Evolutionary conservation across 2,888 invertebrate species (phyloP).

Genomic region (Hipparchia semele): DNA sequence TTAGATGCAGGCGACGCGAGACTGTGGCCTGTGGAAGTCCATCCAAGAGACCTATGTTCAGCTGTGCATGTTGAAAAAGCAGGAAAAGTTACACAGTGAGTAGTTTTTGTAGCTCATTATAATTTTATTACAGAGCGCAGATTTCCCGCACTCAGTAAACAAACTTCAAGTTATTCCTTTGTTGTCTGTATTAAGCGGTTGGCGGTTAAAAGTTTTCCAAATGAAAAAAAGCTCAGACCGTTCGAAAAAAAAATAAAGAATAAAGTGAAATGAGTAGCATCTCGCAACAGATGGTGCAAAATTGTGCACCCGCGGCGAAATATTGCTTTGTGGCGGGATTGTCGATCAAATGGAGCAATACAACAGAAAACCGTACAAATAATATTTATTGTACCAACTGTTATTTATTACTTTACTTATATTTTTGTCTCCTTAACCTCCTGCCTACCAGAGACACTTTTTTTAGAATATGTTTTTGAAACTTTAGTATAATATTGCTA

Average conservation of each 20-base stretch:
- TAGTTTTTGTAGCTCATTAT: too few relatives aligned
- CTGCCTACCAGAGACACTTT: too few relatives aligned
- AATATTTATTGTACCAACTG: neutral
- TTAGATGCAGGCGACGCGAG: too few relatives aligned
- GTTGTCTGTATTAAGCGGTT: neutral
- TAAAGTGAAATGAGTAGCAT: neutral
- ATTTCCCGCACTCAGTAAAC: neutral
- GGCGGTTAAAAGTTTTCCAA: slow-evolving; percentile 4
- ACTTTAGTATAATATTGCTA: too few relatives aligned
- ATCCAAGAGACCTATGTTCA: too few relatives aligned
- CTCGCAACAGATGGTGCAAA: slow-evolving; percentile 3
- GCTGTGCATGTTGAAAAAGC: too few relatives aligned
- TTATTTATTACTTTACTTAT: neutral
- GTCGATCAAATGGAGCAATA: neutral
- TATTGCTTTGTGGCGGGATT: neutral
- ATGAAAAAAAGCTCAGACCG: neutral
- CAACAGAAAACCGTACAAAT: neutral
- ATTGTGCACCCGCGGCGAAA: neutral
- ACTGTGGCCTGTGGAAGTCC: too few relatives aligned
- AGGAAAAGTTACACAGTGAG: too few relatives aligned
- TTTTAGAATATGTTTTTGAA: too few relatives aligned
- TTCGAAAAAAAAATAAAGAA: neutral
- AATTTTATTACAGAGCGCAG: too few relatives aligned
- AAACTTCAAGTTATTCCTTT: neutral
- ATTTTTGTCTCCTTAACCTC: neutral